These are phyloP conservation scores for Ceratina australensis DNA, from an alignment of 1,140 invertebrate genomes.

Conservation along the genomic window DNA sequence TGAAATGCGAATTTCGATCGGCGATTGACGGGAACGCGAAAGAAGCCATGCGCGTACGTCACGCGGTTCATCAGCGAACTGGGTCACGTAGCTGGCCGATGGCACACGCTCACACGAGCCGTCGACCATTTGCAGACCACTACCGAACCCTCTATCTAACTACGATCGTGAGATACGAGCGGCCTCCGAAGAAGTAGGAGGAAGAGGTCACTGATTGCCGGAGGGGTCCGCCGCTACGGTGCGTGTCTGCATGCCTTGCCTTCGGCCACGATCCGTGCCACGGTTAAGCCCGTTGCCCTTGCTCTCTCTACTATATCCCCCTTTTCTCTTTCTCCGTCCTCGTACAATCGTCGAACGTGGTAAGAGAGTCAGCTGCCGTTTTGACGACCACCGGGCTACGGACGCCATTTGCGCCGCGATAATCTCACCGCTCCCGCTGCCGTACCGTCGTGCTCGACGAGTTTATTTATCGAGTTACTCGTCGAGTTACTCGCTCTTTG, in stretches of 20 bases:
- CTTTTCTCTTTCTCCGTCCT: slow-evolving; percentile 31
- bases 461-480: slow-evolving; percentile 11
- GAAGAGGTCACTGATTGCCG: slow-evolving; percentile 64
- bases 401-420: slow-evolving; percentile 34
- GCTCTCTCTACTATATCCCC: slow-evolving; percentile 1
- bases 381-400: slow-evolving; percentile 44
- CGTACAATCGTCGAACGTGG: slow-evolving; percentile 37
- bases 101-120: slow-evolving; percentile 55
- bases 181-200: slow-evolving; percentile 60
- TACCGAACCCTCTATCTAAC: slow-evolving; percentile 42
- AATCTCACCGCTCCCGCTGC: background rate
- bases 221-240: slow-evolving; percentile 41
- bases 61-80: slow-evolving; percentile 70
- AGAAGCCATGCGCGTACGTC: slow-evolving; percentile 43
- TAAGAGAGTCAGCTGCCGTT: slow-evolving; percentile 55
- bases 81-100: slow-evolving; percentile 68
- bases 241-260: background rate
- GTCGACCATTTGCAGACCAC: slow-evolving; percentile 54
- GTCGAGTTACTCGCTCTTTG: background rate
- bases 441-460: background rate
- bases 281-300: slow-evolving; percentile 25
- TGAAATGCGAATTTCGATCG: too few relatives aligned
- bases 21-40: background rate
- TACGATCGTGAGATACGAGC: slow-evolving; percentile 69
- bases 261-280: slow-evolving; percentile 6